Percentiles rank a stretch among this genome's conserved stretches.
These are phyloP conservation scores for Phoebastria nigripes DNA, from an alignment of 2,797 vertebrate species.

Conservation along the genomic window DNA sequence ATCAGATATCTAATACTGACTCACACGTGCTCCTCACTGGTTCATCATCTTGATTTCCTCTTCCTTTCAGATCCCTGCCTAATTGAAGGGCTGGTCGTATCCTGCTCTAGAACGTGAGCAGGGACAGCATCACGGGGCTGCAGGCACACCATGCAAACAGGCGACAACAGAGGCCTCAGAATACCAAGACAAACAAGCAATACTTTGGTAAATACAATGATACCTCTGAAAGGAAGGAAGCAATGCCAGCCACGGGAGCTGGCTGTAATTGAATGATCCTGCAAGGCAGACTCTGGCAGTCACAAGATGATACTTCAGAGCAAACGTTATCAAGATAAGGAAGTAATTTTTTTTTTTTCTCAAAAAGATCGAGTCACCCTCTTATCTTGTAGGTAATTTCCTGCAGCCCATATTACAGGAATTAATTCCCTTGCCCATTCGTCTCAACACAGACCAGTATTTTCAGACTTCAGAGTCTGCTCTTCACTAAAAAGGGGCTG, in stretches of 20 bases:
- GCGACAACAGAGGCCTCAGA: not conserved
- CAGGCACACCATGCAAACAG: not conserved
- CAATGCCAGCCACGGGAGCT: not conserved
- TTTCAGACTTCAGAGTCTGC: slow-evolving; percentile 16
- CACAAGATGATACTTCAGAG: slow-evolving; percentile 30
- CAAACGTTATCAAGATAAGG: slow-evolving; percentile 54
- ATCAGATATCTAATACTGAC: not conserved
- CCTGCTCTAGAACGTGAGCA: not conserved
- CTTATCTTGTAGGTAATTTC: slow-evolving; percentile 52
- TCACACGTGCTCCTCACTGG: not conserved
- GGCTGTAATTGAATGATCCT: not conserved
- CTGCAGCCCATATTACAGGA: slow-evolving; percentile 10
- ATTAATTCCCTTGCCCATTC: slow-evolving; percentile 15
- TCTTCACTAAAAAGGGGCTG: not conserved
- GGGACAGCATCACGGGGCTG: not conserved
- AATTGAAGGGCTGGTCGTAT: not conserved
- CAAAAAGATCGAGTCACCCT: slow-evolving; percentile 32
- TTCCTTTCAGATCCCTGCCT: not conserved
- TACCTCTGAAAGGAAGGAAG: not conserved
- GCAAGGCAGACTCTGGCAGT: not conserved
- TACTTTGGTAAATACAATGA: not conserved
- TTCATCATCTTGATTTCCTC: not conserved
- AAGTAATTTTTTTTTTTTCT: not conserved
- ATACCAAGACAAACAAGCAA: not conserved
- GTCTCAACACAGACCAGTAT: not conserved